phyloP scores from a whole-genome alignment of 2,888 invertebrate genomes.

The Drosophila anomalata region DNA sequence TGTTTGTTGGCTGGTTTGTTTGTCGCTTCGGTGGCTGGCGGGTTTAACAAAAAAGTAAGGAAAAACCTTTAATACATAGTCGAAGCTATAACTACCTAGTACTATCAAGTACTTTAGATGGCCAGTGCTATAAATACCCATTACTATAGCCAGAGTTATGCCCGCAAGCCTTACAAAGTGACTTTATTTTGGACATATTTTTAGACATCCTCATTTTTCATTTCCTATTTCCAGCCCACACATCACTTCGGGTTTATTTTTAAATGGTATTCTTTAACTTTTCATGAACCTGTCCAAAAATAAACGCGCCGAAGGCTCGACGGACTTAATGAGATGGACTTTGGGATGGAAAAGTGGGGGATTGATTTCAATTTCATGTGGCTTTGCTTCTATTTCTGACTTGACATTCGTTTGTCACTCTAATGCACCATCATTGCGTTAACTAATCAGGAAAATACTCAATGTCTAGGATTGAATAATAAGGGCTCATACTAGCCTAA shows the following conservation, averaged over 20 bases:
- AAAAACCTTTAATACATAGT: neutral
- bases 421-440: constrained; percentile 10
- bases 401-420: constrained; percentile 8
- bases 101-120: neutral
- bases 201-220: constrained; percentile 3
- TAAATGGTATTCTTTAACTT: constrained; percentile 19
- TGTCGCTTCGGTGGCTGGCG: constrained; percentile 42
- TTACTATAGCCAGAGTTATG: neutral
- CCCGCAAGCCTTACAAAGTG: constrained; percentile 37
- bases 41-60: constrained; percentile 39
- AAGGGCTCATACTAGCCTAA: neutral
- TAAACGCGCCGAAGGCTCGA: constrained; percentile 18
- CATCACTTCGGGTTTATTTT: constrained; percentile 26
- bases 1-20: constrained; percentile 59
- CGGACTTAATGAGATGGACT: constrained; percentile 10
- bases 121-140: neutral
- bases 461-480: neutral
- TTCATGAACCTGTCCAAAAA: constrained; percentile 30
- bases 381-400: constrained; percentile 17
- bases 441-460: constrained; percentile 6
- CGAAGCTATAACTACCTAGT: constrained; percentile 3
- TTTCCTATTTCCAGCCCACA: neutral
- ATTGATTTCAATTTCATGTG: constrained; percentile 13
- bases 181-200: constrained; percentile 53
- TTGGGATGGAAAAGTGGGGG: constrained; percentile 4